Conservation (phyloP, 2,113 vertebrate genomes). For the Tragulus kanchil region DNA sequence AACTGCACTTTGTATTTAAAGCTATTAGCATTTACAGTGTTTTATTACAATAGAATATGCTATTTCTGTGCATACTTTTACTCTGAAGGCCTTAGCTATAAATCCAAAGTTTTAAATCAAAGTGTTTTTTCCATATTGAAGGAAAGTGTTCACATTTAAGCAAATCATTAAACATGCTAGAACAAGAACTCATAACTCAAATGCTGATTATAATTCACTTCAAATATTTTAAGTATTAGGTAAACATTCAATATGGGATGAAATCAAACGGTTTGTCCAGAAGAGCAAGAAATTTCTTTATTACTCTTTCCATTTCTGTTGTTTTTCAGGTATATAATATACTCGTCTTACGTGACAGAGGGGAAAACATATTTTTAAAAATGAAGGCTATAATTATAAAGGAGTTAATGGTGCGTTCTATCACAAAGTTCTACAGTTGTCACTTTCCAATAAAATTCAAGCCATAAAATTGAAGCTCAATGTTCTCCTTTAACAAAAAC, state of each 20-base stretch:
- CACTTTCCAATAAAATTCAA: constrained; percentile 46
- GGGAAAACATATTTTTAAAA: background rate
- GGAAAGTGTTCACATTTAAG: constrained; percentile 51
- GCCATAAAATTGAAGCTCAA: constrained; percentile 40
- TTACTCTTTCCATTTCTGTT: background rate
- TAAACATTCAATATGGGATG: constrained; percentile 46
- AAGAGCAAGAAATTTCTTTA: background rate
- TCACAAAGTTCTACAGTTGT: constrained; percentile 37
- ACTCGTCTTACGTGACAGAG: background rate
- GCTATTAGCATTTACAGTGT: constrained; percentile 35
- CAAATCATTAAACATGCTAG: constrained; percentile 51
- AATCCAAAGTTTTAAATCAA: background rate
- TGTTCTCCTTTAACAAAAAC: background rate
- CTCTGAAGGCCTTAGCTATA: background rate
- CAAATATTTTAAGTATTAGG: constrained; percentile 65
- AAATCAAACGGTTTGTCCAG: constrained; percentile 15
- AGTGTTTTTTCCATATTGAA: background rate
- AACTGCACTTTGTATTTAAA: constrained; percentile 60
- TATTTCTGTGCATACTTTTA: constrained; percentile 49
- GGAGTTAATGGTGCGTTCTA: background rate
- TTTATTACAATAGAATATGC: constrained; percentile 25
- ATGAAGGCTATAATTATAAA: background rate
- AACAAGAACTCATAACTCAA: background rate
- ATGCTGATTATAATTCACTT: constrained; percentile 37
- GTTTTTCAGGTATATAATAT: background rate